These are phyloP conservation scores for Protonibea diacanthus DNA, from an alignment of 2,797 vertebrate species.

Conservation along the genomic window DNA sequence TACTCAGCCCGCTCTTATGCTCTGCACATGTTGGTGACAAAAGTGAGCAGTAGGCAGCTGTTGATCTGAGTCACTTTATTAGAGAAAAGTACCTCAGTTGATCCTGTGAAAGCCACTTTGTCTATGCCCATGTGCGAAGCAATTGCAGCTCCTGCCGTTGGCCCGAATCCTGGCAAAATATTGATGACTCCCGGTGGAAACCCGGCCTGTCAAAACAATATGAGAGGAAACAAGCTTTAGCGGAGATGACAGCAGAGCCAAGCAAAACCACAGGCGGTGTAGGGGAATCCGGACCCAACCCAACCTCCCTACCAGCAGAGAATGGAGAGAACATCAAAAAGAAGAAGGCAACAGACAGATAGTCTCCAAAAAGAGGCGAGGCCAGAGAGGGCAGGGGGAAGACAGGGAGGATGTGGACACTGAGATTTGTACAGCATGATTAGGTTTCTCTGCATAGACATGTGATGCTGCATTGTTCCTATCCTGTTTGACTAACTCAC, in stretches of 20 bases:
- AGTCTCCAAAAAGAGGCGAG: slow-evolving; percentile 76
- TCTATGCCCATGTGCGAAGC: slow-evolving; percentile 96
- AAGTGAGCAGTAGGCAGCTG: slow-evolving; percentile 52
- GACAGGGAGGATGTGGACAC: slow-evolving; percentile 60
- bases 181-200: slow-evolving; percentile 99
- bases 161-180: slow-evolving; percentile 98
- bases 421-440: slow-evolving; percentile 53
- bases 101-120: slow-evolving; percentile 99
- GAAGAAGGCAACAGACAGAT: slow-evolving; percentile 76
- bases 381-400: slow-evolving; percentile 47
- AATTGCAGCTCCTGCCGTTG: slow-evolving; percentile 95
- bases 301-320: slow-evolving; percentile 79
- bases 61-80: slow-evolving; percentile 41
- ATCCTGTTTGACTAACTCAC: slow-evolving; percentile 39
- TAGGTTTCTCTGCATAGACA: slow-evolving; percentile 42
- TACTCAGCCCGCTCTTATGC: slow-evolving; percentile 58
- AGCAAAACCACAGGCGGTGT: slow-evolving; percentile 85
- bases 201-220: slow-evolving; percentile 94
- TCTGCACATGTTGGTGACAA: slow-evolving; percentile 76
- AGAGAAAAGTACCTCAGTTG: slow-evolving; percentile 90
- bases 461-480: slow-evolving; percentile 38
- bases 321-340: slow-evolving; percentile 81
- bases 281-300: slow-evolving; percentile 83
- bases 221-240: slow-evolving; percentile 85
- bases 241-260: slow-evolving; percentile 85